Evolutionary conservation across 2,113 vertebrate species (phyloP).

Genomic region (Hydropotes inermis): DNA sequence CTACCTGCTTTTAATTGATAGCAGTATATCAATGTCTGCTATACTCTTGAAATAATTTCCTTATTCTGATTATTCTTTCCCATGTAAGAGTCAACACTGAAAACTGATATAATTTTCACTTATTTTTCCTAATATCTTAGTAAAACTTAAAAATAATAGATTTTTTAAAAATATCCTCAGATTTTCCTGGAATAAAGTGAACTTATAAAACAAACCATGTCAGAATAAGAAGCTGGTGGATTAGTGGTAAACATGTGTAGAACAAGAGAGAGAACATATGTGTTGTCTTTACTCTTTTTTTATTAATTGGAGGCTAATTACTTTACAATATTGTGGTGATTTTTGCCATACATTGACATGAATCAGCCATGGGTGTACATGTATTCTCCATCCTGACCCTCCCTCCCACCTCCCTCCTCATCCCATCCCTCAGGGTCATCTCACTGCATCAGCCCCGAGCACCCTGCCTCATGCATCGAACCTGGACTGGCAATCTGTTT

Average conservation of each 20-base stretch:
- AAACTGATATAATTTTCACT: neutral
- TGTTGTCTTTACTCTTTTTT: neutral
- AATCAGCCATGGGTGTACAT: neutral
- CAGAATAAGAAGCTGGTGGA: neutral
- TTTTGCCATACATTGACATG: neutral
- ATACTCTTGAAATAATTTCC: neutral
- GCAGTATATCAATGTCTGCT: neutral
- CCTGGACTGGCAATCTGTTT: neutral
- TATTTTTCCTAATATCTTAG: neutral
- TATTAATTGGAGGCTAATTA: neutral
- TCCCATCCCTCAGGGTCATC: neutral
- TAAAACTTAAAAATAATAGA: neutral
- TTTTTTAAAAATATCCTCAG: neutral
- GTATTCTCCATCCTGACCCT: neutral
- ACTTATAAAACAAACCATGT: neutral
- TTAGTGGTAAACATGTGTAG: neutral
- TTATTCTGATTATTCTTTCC: constrained; percentile 20
- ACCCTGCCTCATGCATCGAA: neutral
- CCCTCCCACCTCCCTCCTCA: neutral
- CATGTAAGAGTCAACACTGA: neutral
- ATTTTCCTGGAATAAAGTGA: neutral
- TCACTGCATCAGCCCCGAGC: neutral
- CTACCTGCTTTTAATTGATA: neutral
- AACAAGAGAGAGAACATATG: neutral
- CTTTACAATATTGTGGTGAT: neutral